These are phyloP conservation scores for Aricia artaxerxes DNA, from an alignment of 2,888 invertebrate species.

Conservation along the genomic window DNA sequence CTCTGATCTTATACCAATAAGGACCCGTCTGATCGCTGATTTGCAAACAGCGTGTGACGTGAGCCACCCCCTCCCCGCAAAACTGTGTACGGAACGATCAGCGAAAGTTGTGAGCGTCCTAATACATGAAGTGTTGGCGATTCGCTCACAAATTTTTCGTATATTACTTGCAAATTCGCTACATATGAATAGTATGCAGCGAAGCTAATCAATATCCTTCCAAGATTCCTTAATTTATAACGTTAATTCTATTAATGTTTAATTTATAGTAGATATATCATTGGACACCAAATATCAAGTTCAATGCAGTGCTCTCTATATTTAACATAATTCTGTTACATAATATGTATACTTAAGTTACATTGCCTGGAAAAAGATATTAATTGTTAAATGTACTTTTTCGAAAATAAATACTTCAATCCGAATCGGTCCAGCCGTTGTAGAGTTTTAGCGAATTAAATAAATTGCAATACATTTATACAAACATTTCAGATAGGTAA, in stretches of 20 bases:
- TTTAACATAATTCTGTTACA: not conserved
- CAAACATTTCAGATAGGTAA: not conserved
- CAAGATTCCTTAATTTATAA: conserved; percentile 8
- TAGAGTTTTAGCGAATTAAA: too few species aligned
- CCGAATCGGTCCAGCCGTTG: not conserved
- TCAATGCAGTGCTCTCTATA: conserved; percentile 19
- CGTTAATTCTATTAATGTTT: not conserved
- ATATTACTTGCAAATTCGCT: not conserved
- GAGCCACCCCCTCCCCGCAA: not conserved
- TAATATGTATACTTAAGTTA: not conserved
- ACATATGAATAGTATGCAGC: not conserved
- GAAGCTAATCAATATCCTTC: conserved; percentile 25
- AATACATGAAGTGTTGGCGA: not conserved
- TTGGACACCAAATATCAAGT: conserved; percentile 24
- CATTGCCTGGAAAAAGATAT: too few species aligned
- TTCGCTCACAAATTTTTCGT: not conserved
- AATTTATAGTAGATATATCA: conserved; percentile 1
- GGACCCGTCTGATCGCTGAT: not conserved
- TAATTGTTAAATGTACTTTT: not conserved
- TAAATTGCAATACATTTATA: not conserved
- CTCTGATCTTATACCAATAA: not conserved
- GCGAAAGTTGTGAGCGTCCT: not conserved
- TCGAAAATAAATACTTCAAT: not conserved
- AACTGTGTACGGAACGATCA: too few species aligned
- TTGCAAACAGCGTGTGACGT: not conserved